Evolutionary conservation across 2,113 vertebrate genomes (phyloP).

Genomic region (Esox niger): DNA sequence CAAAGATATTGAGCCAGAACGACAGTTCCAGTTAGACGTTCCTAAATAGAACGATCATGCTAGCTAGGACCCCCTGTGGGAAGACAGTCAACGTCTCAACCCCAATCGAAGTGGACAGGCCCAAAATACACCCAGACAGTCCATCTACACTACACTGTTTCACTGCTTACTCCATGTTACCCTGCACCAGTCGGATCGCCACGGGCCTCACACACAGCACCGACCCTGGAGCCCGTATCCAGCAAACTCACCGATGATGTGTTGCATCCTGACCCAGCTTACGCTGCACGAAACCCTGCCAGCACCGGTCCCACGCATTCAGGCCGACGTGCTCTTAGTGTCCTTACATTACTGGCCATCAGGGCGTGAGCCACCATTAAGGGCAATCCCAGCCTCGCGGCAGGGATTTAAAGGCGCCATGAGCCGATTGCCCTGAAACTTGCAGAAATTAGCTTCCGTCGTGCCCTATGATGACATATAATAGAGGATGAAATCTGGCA

Average conservation of each 20-base stretch:
- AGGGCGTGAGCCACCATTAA: slow-evolving; percentile 34
- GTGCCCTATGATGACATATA: slow-evolving; percentile 18
- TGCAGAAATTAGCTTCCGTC: slow-evolving; percentile 48
- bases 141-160: background rate
- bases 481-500: slow-evolving; percentile 44
- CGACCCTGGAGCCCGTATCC: background rate
- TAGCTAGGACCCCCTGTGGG: background rate
- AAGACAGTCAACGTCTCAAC: background rate
- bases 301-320: background rate
- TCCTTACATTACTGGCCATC: slow-evolving; percentile 22
- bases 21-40: background rate
- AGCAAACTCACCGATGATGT: background rate
- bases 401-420: slow-evolving; percentile 44
- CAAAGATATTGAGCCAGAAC: background rate
- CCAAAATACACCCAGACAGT: background rate
- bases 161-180: background rate
- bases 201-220: background rate
- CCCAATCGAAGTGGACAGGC: background rate
- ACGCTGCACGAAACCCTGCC: too few species aligned
- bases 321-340: slow-evolving; percentile 6
- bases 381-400: slow-evolving; percentile 23
- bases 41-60: background rate
- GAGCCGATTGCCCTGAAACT: slow-evolving; percentile 43
- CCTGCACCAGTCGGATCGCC: background rate
- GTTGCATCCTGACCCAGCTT: too few species aligned